These are phyloP conservation scores for Elanoides forficatus DNA, from an alignment of 2,113 vertebrate species.

Conservation along the genomic window DNA sequence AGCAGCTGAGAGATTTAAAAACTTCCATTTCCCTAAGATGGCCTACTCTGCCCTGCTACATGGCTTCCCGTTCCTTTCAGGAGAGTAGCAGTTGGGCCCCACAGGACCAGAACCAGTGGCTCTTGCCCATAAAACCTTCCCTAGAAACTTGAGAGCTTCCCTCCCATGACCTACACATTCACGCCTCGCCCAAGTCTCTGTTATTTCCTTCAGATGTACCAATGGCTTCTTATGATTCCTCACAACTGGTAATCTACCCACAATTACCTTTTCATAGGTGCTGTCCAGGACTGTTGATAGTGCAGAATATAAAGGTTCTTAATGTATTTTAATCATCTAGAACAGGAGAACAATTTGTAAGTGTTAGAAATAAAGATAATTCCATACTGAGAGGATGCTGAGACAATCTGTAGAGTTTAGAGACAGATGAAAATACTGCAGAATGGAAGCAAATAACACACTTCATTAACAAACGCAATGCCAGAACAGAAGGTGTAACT, in stretches of 20 bases:
- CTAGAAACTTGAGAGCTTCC: background rate
- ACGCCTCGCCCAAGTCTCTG: background rate
- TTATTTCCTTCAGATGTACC: background rate
- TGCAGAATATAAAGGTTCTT: background rate
- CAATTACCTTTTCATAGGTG: background rate
- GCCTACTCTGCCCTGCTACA: background rate
- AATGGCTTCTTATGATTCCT: background rate
- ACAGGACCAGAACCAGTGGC: background rate
- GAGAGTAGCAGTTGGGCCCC: background rate
- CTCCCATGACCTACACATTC: background rate
- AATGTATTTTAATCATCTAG: background rate
- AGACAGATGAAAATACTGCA: background rate
- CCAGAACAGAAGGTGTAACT: background rate
- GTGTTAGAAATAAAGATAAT: background rate
- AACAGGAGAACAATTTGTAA: background rate
- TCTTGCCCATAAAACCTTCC: background rate
- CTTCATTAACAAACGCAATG: background rate
- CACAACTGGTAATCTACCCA: background rate
- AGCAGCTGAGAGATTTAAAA: background rate
- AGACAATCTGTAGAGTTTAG: background rate
- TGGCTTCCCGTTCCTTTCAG: background rate
- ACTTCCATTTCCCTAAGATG: background rate
- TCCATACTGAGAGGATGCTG: background rate
- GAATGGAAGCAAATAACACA: background rate
- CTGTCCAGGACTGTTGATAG: background rate